phyloP scores from a whole-genome alignment of 2,797 vertebrate genomes.

The Morus bassanus region DNA sequence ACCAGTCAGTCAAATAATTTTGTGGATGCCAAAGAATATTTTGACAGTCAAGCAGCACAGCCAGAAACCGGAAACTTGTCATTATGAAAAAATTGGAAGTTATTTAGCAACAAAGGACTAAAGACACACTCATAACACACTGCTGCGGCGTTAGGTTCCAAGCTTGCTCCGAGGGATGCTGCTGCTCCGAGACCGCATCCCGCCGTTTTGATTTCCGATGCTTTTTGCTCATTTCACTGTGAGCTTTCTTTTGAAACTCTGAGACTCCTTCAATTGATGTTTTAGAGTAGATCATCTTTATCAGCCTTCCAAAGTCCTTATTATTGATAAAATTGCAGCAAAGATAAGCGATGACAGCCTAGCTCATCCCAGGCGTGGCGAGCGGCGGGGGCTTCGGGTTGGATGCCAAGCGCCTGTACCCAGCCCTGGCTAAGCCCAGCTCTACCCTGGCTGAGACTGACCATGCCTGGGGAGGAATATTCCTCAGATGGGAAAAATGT shows the following conservation, averaged over 20 bases:
- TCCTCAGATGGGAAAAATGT: constrained; percentile 10
- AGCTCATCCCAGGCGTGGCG: constrained; percentile 4
- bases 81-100: constrained; percentile 47
- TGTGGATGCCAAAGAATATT: constrained; percentile 84
- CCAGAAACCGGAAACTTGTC: constrained; percentile 73
- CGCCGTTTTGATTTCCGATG: constrained; percentile 61
- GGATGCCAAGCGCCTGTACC: not conserved
- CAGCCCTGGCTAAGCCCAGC: not conserved
- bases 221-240: constrained; percentile 68
- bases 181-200: constrained; percentile 52
- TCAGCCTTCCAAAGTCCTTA: constrained; percentile 65
- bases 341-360: not conserved
- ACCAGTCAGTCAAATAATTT: constrained; percentile 73
- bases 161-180: constrained; percentile 62
- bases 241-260: constrained; percentile 65
- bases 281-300: constrained; percentile 56
- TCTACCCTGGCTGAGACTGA: not conserved
- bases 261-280: constrained; percentile 36
- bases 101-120: constrained; percentile 68
- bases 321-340: not conserved
- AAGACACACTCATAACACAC: constrained; percentile 56
- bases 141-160: constrained; percentile 58
- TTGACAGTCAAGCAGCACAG: constrained; percentile 79
- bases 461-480: constrained; percentile 20
- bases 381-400: not conserved